Evolutionary conservation across 2,113 vertebrate genomes (phyloP), one percentile per base, ranked within the genome.

Genomic region (Beaufortia kweichowensis): DNA sequence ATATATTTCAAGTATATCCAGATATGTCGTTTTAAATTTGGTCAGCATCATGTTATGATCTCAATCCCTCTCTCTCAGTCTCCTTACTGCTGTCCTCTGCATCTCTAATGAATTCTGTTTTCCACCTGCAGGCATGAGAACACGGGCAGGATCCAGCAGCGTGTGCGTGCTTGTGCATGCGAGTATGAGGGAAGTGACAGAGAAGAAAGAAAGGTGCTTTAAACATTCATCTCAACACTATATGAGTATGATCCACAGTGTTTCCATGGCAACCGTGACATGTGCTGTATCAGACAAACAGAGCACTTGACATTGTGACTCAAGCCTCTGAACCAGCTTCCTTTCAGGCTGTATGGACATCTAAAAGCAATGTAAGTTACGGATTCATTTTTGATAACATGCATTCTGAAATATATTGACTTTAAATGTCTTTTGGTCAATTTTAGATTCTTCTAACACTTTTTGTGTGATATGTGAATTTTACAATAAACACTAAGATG

Each of bases 231-330:
- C 33, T 17, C 35, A 33, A 23, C 50, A 64, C 43, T 43, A 17
- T 55, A 53, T 62, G 31, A 28, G 26, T n/a, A 17, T n/a, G 7
- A 48, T 35, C 24, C 73, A 64, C 17, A 24, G 43, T 43, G 79
- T 84, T 81, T 72, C 82, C 79, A 84, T 1, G 73, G 73, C 72
- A 84, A 84, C 79, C 3, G 33, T 76, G 76, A 76, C 69, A 77
- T 14, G n/a, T 39, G 61, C 9, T 39, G 53, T 76, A 46, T 79
- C 67, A 76, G 60, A 70, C 56, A 62, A 78, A 75, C 64, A 19
- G 19, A 79, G 65, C 60, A 43, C 64, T 82, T 82, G 65, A 82
- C 76, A 78, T 82, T 79, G 57, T 9, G 66, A 56, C 76, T 78
- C 23, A 11, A 33, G 11, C 43, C 26, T 29, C 26, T 67, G 65